These are phyloP conservation scores for Chymomyza amoena DNA, from an alignment of 2,888 invertebrate genomes.

Conservation along the genomic window DNA sequence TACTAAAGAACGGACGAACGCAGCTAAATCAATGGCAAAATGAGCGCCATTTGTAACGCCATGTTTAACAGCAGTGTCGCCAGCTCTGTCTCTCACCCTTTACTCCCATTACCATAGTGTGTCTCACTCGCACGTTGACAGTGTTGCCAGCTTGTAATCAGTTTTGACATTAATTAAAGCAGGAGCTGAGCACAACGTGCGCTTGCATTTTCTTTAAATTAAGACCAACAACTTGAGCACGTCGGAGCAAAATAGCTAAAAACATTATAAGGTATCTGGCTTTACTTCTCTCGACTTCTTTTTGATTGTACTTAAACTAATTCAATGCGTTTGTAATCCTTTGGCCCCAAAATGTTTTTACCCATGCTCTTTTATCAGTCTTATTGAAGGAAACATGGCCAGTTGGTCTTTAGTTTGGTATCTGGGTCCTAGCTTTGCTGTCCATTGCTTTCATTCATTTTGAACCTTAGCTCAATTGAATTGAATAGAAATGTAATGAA, in stretches of 20 bases:
- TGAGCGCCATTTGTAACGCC: conserved; percentile 37
- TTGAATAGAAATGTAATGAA: conserved; percentile 30
- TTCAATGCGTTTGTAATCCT: conserved; percentile 25
- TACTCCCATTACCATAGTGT: not conserved
- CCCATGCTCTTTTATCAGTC: conserved; percentile 33
- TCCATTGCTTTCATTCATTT: conserved; percentile 10
- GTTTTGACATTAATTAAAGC: conserved; percentile 64
- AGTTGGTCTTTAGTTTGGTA: not conserved
- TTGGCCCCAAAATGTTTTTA: not conserved
- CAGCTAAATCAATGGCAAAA: conserved; percentile 62
- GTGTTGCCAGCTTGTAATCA: conserved; percentile 39
- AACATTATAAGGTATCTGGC: not conserved
- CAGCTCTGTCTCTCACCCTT: not conserved
- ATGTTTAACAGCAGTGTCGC: conserved; percentile 9
- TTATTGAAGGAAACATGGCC: not conserved
- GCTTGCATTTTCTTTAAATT: conserved; percentile 35
- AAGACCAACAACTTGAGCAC: conserved; percentile 19
- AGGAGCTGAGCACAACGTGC: conserved; percentile 47
- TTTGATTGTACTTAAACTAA: conserved; percentile 21
- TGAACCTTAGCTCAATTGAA: conserved; percentile 45
- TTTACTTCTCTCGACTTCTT: conserved; percentile 1
- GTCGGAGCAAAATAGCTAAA: not conserved
- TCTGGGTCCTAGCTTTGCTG: no score
- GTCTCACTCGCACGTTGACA: not conserved
- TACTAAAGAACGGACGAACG: not conserved